Conservation (phyloP, 2,888 invertebrate genomes). For the Druceiella hillmani region DNA sequence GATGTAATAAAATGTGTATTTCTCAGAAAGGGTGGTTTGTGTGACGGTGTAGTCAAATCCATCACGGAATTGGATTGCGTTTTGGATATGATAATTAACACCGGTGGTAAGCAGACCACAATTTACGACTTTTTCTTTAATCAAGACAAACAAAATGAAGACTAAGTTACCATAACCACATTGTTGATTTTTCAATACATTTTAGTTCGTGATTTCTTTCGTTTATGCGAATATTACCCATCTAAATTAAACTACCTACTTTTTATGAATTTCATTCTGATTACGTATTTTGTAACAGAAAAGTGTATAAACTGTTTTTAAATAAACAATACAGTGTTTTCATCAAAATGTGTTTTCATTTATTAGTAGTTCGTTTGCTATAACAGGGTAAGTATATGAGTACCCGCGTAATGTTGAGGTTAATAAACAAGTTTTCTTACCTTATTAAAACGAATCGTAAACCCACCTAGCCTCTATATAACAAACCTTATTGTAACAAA, state of each 20-base stretch:
- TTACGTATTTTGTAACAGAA: slow-evolving; percentile 17
- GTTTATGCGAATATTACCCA: no score
- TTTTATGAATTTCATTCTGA: no score
- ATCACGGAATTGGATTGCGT: slow-evolving; percentile 24
- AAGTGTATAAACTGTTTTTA: slow-evolving; percentile 11
- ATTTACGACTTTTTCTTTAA: slow-evolving; percentile 24
- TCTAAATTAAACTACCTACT: no score
- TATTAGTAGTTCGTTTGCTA: slow-evolving; percentile 20
- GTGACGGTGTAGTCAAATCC: slow-evolving; percentile 24
- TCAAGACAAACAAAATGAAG: slow-evolving; percentile 19
- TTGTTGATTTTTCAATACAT: no score
- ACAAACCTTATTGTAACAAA: slow-evolving; percentile 13
- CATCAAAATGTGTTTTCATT: slow-evolving; percentile 21
- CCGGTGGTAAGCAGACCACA: slow-evolving; percentile 25
- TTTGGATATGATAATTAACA: slow-evolving; percentile 25
- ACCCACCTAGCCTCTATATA: slow-evolving; percentile 13
- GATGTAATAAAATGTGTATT: slow-evolving; percentile 24
- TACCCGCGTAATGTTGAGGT: slow-evolving; percentile 10
- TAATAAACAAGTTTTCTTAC: slow-evolving; percentile 11
- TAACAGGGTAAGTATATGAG: slow-evolving; percentile 20
- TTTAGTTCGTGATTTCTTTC: no score
- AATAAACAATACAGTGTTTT: slow-evolving; percentile 17
- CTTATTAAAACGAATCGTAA: slow-evolving; percentile 13
- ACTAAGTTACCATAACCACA: slow-evolving; percentile 18
- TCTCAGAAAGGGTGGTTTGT: slow-evolving; percentile 23